Evolutionary conservation across 2,888 invertebrate genomes (phyloP).

Genomic region (Carcina quercana): DNA sequence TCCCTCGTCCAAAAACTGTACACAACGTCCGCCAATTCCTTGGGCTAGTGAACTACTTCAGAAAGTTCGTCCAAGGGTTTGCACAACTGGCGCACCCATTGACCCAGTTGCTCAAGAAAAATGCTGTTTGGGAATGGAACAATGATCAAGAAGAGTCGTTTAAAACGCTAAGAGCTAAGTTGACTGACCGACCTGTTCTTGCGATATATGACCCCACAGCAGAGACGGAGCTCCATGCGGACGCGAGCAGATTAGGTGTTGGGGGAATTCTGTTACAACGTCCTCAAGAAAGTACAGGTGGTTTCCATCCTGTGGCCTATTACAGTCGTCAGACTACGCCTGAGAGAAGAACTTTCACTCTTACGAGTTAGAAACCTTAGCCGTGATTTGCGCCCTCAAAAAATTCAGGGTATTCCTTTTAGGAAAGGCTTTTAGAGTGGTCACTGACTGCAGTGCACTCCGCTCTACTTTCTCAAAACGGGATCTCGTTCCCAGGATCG

Average conservation of each 20-base stretch:
- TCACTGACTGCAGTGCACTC: conserved; percentile 9
- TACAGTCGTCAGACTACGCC: conserved; percentile 27
- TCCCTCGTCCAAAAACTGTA: background rate
- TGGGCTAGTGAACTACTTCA: background rate
- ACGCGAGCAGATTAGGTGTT: background rate
- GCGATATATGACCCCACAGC: background rate
- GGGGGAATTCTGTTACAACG: background rate
- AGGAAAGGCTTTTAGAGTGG: conserved; percentile 7
- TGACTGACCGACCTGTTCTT: conserved; percentile 1
- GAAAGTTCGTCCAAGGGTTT: background rate
- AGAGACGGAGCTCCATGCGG: background rate
- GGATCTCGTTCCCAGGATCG: conserved; percentile 23
- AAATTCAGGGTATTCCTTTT: conserved; percentile 7
- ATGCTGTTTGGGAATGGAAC: too few species aligned
- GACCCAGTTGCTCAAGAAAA: background rate
- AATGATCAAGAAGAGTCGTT: too few species aligned
- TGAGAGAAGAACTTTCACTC: conserved; percentile 29
- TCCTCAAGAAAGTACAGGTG: too few species aligned
- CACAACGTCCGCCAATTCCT: background rate
- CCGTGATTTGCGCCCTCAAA: conserved; percentile 7
- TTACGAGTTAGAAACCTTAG: conserved; percentile 23
- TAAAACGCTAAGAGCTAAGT: too few species aligned
- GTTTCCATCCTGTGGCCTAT: conserved; percentile 19
- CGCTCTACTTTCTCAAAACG: conserved; percentile 2
- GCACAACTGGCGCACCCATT: background rate